Evolutionary conservation across 2,113 vertebrate species (phyloP), one percentile per base, ranked within the genome.

Genomic region (Hyperoodon ampullatus): DNA sequence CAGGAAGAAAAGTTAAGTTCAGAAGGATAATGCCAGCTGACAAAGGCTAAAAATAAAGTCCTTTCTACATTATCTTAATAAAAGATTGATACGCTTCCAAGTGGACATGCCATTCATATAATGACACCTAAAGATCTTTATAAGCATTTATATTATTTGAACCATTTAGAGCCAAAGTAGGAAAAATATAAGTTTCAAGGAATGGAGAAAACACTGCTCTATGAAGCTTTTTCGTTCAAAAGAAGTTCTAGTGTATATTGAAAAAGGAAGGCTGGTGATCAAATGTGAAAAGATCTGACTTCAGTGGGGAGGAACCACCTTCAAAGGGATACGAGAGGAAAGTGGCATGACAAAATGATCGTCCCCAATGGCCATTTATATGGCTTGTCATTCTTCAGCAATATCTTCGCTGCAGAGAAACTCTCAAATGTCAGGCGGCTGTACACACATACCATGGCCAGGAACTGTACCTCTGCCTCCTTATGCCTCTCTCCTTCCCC

Each of bases 41-140:
- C 58, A 92, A 78, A 65, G 60, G 13, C 65, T 96, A 88, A 92
- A 92, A 88, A 90, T 83, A 92, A 93, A 93, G 1, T 33, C 11
- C 6, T 5, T 92, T 55, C 58, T 19, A 68, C 85, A 55, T 94
- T 94, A 93, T 82, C 9, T 88, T 68, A 95, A 84, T 72, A 86
- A 93, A 81, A 93, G 33, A 78, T 9, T n/a, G 6, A 10, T 88
- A 84, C 33, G 30, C 30, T 94, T 89, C 23, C n/a, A 89, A 72
- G 4, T 92, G 66, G 60, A 61, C 10, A 66, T 58, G 47, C 33
- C 53, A 82, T 16, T 95, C 90, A 77, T 19, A 65, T n/a, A 70
- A 91, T 63, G 8, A 3, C 26, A 93, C 24, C 12, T 88, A 72
- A 78, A 88, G 50, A 28, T 72, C 61, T 84, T 96, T 44, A 42